Evolutionary conservation across 2,888 invertebrate species (phyloP).

Genomic region (Tribolium freemani): DNA sequence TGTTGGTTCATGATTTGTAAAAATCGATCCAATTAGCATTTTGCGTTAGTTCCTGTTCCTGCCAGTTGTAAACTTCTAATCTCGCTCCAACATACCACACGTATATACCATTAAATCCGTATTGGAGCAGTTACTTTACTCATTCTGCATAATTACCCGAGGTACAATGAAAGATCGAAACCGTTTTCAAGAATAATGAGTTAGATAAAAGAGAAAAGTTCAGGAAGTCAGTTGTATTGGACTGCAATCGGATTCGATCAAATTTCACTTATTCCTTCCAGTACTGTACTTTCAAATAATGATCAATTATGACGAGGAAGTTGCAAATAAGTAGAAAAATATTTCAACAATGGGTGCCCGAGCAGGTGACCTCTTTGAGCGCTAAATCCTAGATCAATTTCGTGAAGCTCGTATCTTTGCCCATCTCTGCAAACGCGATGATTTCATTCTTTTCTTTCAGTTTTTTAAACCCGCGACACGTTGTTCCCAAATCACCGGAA

Average conservation of each 20-base stretch:
- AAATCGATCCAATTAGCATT: neutral
- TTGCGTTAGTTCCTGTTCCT: neutral
- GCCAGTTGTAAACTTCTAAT: neutral
- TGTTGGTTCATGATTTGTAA: neutral
- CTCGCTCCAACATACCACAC: neutral
- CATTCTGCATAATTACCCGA: neutral
- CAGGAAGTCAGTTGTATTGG: neutral
- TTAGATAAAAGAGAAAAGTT: neutral
- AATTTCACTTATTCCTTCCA: neutral
- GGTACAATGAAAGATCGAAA: neutral
- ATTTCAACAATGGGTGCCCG: no score
- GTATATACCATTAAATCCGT: neutral
- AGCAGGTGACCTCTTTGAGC: no score
- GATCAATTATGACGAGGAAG: neutral
- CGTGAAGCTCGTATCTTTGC: no score
- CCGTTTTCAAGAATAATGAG: neutral
- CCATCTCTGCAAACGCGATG: no score
- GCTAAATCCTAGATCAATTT: no score
- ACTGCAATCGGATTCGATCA: neutral
- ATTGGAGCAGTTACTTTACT: neutral
- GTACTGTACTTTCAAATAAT: neutral
- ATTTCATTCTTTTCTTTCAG: neutral
- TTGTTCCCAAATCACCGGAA: conserved; percentile 6
- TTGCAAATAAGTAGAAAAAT: no score
- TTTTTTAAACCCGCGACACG: no score